Evolutionary conservation across 2,113 vertebrate species (phyloP).

Genomic region (Menidia beryllina): DNA sequence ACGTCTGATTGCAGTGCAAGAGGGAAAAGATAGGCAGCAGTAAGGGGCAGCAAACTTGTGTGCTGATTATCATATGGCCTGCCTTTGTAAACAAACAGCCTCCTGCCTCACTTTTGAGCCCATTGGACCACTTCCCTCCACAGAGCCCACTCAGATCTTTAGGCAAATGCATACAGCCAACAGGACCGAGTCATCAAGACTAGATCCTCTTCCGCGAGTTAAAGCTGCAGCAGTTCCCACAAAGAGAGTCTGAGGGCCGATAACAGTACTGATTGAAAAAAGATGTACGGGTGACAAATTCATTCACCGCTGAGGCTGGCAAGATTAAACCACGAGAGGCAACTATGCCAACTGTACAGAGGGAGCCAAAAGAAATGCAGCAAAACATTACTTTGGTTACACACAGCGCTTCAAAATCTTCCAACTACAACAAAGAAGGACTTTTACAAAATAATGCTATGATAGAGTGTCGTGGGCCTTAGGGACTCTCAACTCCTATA

Average conservation of each 20-base stretch:
- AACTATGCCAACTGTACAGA: slow-evolving; percentile 36
- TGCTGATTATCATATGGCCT: slow-evolving; percentile 58
- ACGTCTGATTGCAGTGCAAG: slow-evolving; percentile 78
- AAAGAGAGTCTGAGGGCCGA: slow-evolving; percentile 32
- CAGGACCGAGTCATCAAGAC: slow-evolving; percentile 33
- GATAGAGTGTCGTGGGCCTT: slow-evolving; percentile 69
- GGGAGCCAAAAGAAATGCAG: slow-evolving; percentile 23
- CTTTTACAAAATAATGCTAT: slow-evolving; percentile 73
- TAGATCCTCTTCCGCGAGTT: slow-evolving; percentile 75
- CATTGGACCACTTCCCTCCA: slow-evolving; percentile 36
- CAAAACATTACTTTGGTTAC: slow-evolving; percentile 76
- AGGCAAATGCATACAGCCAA: slow-evolving; percentile 47
- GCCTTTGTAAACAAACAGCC: slow-evolving; percentile 75
- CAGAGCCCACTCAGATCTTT: slow-evolving; percentile 31
- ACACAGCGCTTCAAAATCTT: slow-evolving; percentile 60
- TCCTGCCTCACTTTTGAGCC: slow-evolving; percentile 31
- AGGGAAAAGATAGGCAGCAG: slow-evolving; percentile 52
- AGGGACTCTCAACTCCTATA: slow-evolving; percentile 75
- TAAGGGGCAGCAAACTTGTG: slow-evolving; percentile 62
- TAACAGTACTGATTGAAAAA: slow-evolving; percentile 58
- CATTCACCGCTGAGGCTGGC: slow-evolving; percentile 35
- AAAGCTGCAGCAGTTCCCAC: slow-evolving; percentile 28
- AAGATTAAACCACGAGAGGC: slow-evolving; percentile 59
- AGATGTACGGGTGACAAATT: slow-evolving; percentile 17
- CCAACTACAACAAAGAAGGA: slow-evolving; percentile 68